Evolutionary conservation across 92 coral and sea anemone species (phyloP).

Genomic region (Chrysogorgia sp.): DNA sequence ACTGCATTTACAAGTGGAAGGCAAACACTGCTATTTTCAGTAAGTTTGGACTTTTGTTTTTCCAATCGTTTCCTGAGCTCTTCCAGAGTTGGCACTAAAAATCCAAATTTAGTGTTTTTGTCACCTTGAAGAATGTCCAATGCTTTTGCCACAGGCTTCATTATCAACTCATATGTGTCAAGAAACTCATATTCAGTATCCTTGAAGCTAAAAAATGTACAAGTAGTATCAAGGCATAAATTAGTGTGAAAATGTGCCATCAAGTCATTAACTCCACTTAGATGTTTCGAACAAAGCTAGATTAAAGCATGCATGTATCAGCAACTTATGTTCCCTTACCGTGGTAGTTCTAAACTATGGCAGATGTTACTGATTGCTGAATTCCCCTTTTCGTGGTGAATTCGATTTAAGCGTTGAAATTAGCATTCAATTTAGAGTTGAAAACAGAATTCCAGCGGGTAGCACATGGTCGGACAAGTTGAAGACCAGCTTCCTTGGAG

Average conservation of each 20-base stretch:
- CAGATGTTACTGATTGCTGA: conserved; percentile 1
- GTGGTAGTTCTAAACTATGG: too few species aligned
- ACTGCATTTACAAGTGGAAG: too few species aligned
- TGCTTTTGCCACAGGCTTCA: conserved; percentile 30
- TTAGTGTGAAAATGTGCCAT: background rate
- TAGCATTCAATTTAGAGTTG: too few species aligned
- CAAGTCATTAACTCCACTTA: conserved; percentile 5
- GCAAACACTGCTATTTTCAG: conserved; percentile 1
- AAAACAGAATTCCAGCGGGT: conserved; percentile 26
- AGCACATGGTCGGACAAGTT: conserved; percentile 4
- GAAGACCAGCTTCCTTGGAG: conserved; percentile 19
- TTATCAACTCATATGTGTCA: conserved; percentile 7
- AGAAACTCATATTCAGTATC: conserved; percentile 21
- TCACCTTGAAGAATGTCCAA: conserved; percentile 21
- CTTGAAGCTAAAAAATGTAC: conserved; percentile 5
- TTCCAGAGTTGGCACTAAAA: conserved; percentile 31
- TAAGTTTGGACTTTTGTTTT: conserved; percentile 2
- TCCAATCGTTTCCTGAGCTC: conserved; percentile 9
- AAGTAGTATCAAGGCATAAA: conserved; percentile 7
- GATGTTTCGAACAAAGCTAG: too few species aligned
- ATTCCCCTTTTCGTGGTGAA: conserved; percentile 17
- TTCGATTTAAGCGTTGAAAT: background rate
- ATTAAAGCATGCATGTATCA: too few species aligned
- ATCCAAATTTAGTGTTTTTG: conserved; percentile 21
- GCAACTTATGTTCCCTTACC: too few species aligned